Evolutionary conservation across 2,797 vertebrate species (phyloP).

Genomic region (Naso thynnoides): DNA sequence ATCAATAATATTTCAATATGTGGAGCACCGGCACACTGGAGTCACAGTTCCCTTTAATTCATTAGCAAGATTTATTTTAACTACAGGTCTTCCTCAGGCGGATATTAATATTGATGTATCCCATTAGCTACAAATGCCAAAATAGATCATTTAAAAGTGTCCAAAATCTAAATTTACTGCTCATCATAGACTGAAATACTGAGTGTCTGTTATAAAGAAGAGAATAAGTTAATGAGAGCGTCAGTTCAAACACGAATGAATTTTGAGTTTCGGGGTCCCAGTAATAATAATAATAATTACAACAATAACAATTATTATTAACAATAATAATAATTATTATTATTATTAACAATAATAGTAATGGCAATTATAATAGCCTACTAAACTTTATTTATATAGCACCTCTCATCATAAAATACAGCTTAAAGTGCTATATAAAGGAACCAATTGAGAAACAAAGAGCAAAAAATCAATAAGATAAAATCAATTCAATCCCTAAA

Average conservation of each 20-base stretch:
- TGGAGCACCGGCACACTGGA: neutral
- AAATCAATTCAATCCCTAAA: too few relatives aligned
- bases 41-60: neutral
- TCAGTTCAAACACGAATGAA: neutral
- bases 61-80: neutral
- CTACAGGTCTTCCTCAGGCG: neutral
- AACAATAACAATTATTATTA: neutral
- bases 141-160: neutral
- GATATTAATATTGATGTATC: neutral
- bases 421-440: too few relatives aligned
- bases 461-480: too few relatives aligned
- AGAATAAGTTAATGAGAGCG: neutral
- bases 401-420: too few relatives aligned
- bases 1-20: neutral
- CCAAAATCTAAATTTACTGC: neutral
- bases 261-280: too few relatives aligned
- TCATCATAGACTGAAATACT: neutral
- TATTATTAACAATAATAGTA: too few relatives aligned
- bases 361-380: too few relatives aligned
- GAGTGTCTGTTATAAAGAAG: neutral
- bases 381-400: too few relatives aligned
- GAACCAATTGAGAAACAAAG: too few relatives aligned
- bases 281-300: too few relatives aligned
- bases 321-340: too few relatives aligned
- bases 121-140: slow-evolving; percentile 1